Conservation (phyloP, 2,113 vertebrate genomes). For the Pachyramphus minor region DNA sequence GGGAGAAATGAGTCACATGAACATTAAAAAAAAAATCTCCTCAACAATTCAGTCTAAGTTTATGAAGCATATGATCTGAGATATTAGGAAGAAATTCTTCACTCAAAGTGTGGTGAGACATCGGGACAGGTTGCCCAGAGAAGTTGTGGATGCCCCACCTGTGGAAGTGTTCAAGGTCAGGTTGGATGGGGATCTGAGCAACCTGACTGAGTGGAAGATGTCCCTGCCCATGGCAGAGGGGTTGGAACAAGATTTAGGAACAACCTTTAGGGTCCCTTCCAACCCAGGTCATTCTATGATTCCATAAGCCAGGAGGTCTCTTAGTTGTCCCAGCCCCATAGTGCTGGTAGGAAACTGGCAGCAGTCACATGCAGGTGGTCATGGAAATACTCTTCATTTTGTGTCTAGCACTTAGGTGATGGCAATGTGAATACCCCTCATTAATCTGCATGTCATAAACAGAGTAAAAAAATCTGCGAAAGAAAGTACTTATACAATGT, state of each 20-base stretch:
- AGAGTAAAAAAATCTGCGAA: neutral
- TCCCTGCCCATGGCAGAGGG: neutral
- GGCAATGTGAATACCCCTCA: neutral
- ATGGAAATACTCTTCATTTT: neutral
- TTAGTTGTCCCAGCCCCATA: neutral
- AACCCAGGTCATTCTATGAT: neutral
- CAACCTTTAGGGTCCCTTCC: neutral
- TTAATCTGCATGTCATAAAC: neutral
- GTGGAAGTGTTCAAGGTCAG: neutral
- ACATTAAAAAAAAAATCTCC: neutral
- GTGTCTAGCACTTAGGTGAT: neutral
- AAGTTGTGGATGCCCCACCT: too few relatives aligned
- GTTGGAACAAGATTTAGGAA: neutral
- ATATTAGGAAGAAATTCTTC: neutral
- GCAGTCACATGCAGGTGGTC: neutral
- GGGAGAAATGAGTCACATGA: neutral
- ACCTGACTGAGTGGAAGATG: neutral
- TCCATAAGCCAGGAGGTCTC: neutral
- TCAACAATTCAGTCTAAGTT: neutral
- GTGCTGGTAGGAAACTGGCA: neutral
- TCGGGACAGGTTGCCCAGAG: neutral
- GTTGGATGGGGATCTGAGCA: neutral
- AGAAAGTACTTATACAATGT: neutral
- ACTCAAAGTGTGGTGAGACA: too few relatives aligned
- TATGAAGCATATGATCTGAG: neutral